Evolutionary conservation across 2,113 vertebrate genomes (phyloP).

Genomic region (Trichomycterus rosablanca): DNA sequence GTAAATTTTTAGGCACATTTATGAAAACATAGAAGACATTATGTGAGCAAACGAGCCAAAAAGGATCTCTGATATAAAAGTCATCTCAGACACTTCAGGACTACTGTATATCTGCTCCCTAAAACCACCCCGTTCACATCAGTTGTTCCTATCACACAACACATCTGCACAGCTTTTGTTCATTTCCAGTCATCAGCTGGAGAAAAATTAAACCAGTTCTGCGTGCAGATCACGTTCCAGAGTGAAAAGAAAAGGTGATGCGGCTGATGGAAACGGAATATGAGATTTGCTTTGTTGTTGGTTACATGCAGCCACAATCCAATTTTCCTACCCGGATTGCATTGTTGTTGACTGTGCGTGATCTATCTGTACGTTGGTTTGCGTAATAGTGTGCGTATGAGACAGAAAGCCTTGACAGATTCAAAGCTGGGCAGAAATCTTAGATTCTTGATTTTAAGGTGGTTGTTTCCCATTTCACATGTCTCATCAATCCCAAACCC

Average conservation of each 20-base stretch:
- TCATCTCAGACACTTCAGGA: not conserved
- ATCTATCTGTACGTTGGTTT: not conserved
- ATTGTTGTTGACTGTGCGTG: not conserved
- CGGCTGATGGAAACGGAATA: not conserved
- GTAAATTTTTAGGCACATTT: not conserved
- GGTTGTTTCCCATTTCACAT: too few relatives aligned
- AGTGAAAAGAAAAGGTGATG: not conserved
- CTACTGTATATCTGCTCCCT: not conserved
- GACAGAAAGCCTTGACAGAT: too few relatives aligned
- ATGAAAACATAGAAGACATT: not conserved
- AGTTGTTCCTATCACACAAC: not conserved
- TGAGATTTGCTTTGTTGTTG: too few relatives aligned
- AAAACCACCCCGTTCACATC: not conserved
- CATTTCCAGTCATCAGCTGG: not conserved
- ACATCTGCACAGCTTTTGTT: not conserved
- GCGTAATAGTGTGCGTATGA: not conserved
- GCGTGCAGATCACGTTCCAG: not conserved
- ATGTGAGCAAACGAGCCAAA: not conserved
- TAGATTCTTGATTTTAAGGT: too few relatives aligned
- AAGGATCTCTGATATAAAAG: not conserved
- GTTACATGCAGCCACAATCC: too few relatives aligned
- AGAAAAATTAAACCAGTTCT: not conserved
- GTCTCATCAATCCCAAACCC: too few relatives aligned
- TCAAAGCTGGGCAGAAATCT: too few relatives aligned
- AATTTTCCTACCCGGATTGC: not conserved